Evolutionary conservation across 2,888 invertebrate genomes (phyloP), one percentile per base, ranked within the genome.

Genomic region (Cerastis leucographa): DNA sequence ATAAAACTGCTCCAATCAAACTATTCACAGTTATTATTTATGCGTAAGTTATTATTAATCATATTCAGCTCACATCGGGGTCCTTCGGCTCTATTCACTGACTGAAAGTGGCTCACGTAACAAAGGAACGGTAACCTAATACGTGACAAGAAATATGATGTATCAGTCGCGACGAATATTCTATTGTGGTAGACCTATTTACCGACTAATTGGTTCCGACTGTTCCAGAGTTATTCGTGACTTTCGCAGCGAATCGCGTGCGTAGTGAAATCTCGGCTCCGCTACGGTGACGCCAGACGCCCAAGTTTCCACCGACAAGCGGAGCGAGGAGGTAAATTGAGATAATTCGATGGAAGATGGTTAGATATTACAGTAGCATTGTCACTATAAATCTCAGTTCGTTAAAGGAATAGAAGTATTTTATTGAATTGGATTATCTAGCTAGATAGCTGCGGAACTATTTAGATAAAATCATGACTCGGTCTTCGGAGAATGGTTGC

Each of bases 61-160:
- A 94, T 93, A 96, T 96, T 96, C 96, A 83, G 88, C 92, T 92
- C 96, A 94, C 96, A 96, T 91, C 89, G 85, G 87, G 87, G 91
- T 94, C 92, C 93, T 93, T 92, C 91, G 92, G 90, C 91, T 92
- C 94, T 94, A 93, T 95, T 94, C 94, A 94, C 94, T 94, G 93
- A 91, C 95, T 93, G 95, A 96, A 96, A 96, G 96, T 96, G 94
- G 95, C 94, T 93, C 96, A 95, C 96, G 96, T 95, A 95, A 96
- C 95, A 95, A 95, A 93, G 94, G 94, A 95, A 95, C 96, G 94
- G 96, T 96, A 95, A 95, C 94, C 93, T 90, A 92, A 93, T 94
- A 96, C 96, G 96, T 96, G 96, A 96, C 93, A 87, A 93, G 96
- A 96, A 96, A 94, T 94, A 93, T 95, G 94, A 96, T 94, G 93